Conservation (phyloP, 2,888 invertebrate genomes). For the Caenorhabditis auriculariae region DNA sequence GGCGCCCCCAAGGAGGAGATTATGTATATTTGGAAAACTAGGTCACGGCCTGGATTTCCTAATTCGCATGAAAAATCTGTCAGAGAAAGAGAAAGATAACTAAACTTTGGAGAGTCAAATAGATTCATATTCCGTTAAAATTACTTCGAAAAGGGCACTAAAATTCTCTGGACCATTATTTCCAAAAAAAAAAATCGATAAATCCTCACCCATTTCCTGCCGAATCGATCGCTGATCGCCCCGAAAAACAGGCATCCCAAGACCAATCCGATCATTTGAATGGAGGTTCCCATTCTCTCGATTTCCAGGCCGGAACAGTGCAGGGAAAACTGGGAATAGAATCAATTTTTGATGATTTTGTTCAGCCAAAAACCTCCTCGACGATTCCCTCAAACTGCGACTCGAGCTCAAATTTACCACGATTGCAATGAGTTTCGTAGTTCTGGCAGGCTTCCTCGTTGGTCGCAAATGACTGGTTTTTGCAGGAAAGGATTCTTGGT, state of each 20-base stretch:
- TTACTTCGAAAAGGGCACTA: too few species aligned
- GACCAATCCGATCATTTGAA: constrained; percentile 56
- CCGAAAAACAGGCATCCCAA: constrained; percentile 52
- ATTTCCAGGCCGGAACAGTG: constrained; percentile 29
- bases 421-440: constrained; percentile 5
- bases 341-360: too few species aligned
- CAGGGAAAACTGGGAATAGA: constrained; percentile 14
- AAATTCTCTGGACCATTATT: too few species aligned
- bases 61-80: too few species aligned
- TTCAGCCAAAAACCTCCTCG: constrained; percentile 10
- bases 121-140: too few species aligned
- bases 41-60: too few species aligned
- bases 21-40: too few species aligned
- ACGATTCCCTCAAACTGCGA: constrained; percentile 23
- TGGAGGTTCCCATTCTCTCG: constrained; percentile 48
- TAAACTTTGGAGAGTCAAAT: too few species aligned
- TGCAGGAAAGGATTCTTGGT: constrained; percentile 18
- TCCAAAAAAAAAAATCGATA: too few species aligned
- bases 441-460: constrained; percentile 18
- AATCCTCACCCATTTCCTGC: constrained; percentile 30
- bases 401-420: constrained; percentile 6
- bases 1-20: too few species aligned
- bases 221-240: constrained; percentile 42
- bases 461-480: constrained; percentile 13
- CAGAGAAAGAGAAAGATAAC: too few species aligned